Evolutionary conservation across 2,888 invertebrate species (phyloP), one percentile per base, ranked within the genome.

Genomic region (Cataglyphis rosenhaueri): DNA sequence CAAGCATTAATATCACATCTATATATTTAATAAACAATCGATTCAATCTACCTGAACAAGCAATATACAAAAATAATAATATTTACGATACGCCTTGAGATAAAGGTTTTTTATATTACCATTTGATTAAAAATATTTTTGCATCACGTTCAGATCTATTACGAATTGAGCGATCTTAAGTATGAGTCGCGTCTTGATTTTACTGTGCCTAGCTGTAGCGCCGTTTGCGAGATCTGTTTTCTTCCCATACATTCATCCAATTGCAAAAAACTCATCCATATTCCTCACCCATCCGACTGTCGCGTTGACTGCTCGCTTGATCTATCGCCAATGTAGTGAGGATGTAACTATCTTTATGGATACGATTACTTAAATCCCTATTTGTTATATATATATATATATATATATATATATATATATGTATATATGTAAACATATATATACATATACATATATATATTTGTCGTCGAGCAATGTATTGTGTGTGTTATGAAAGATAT

Each of bases 401-500:
- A 44, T 81, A 84, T 78, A 87, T 71, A 81, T 41, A 79, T 55
- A 61, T 73, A 44, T 44, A 15, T 44, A 48, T n/a, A 48, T 48
- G n/a, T n/a, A 48, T n/a, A n/a, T 52, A 52, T 48, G 32, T 81
- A 85, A 78, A 87, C 65, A 81, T 35, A 81, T 62, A 52, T 65
- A 74, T 78, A 25, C 74, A 62, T 62, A 52, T 64, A 70, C 61
- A 87, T 73, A 79, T 52, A 81, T 74, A 73, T 57, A 66, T 84
- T 64, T 88, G 88, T 88, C 84, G 88, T 86, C 89, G 83, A 86
- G 75, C 84, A 89, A 84, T 89, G 85, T 89, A 86, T 88, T 91
- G 87, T 91, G 87, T 91, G 88, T 92, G 88, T 91, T 92, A 88
- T 86, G 87, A 86, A 87, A 89, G 81, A 87, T 88, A 84, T 91